A percentile compares a stretch with the other conserved stretches of the same genome.
These are phyloP conservation scores for Temnothorax nylanderi DNA, from an alignment of 1,140 invertebrate genomes.

Conservation along the genomic window DNA sequence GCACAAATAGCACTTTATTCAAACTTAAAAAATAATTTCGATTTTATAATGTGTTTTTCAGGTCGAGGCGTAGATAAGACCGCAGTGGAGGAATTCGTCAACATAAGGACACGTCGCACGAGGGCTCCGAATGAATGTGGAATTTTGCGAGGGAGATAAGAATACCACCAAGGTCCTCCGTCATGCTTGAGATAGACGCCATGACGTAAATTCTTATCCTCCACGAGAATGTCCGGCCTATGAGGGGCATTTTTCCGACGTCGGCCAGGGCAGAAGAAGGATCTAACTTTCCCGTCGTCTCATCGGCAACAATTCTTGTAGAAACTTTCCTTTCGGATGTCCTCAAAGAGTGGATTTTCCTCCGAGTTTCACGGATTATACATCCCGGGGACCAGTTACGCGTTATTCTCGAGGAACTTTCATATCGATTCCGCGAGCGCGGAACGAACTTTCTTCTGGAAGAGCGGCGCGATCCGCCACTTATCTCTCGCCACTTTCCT, in stretches of 20 bases:
- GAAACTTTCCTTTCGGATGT: slow-evolving; percentile 10
- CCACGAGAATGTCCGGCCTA: slow-evolving; percentile 24
- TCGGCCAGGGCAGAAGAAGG: not conserved
- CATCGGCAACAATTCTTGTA: not conserved
- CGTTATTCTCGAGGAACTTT: slow-evolving; percentile 29
- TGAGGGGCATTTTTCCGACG: slow-evolving; percentile 11
- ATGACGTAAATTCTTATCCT: slow-evolving; percentile 30
- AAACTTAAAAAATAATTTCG: slow-evolving; percentile 1
- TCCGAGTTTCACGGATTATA: not conserved
- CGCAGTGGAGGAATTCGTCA: slow-evolving; percentile 40
- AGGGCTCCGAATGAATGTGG: not conserved
- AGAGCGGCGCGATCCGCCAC: not conserved
- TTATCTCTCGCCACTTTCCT: not conserved
- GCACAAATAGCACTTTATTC: not conserved
- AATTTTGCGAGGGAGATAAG: not conserved
- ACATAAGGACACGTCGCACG: slow-evolving; percentile 35
- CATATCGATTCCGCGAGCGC: not conserved
- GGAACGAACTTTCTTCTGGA: not conserved
- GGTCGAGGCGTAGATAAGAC: not conserved
- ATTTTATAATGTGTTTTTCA: slow-evolving; percentile 47
- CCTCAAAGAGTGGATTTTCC: not conserved
- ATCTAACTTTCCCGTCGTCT: not conserved
- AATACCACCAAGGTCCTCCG: slow-evolving; percentile 15
- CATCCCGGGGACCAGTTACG: not conserved
- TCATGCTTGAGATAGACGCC: not conserved